These are phyloP conservation scores for Porites rus DNA, from an alignment of 92 coral and sea anemone species.

Conservation along the genomic window DNA sequence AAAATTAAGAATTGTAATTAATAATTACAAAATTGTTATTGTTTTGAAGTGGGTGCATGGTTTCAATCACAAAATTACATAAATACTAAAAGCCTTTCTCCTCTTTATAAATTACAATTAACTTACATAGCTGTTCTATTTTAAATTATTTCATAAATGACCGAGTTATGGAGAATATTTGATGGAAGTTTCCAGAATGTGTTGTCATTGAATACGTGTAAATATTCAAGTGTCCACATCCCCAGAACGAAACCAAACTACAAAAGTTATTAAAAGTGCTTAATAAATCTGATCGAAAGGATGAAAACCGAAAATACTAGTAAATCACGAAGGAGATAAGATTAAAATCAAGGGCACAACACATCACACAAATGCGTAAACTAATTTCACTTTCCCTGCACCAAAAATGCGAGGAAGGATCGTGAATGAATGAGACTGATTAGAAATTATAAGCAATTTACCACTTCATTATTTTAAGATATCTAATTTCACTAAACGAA, in stretches of 20 bases:
- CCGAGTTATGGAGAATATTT: not conserved
- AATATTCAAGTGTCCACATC: not conserved
- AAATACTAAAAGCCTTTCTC: too few species aligned
- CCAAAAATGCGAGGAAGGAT: not conserved
- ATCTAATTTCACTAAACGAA: slow-evolving; percentile 28
- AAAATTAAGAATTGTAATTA: not conserved
- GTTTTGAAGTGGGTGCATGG: not conserved
- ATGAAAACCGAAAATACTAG: not conserved
- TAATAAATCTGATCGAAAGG: not conserved
- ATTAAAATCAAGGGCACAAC: not conserved
- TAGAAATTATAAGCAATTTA: not conserved
- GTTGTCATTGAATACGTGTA: not conserved
- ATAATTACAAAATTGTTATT: not conserved
- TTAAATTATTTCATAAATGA: too few species aligned
- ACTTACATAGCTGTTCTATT: too few species aligned
- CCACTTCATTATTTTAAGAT: not conserved
- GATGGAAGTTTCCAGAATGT: not conserved
- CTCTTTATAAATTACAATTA: too few species aligned
- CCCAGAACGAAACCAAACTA: not conserved
- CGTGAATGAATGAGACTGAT: not conserved
- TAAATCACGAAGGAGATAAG: not conserved
- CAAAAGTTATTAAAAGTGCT: not conserved
- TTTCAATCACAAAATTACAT: too few species aligned
- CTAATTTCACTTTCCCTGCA: not conserved
- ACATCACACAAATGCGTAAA: not conserved